A percentile compares a stretch with the other conserved stretches of the same genome.
Evolutionary conservation across 2,888 invertebrate genomes (phyloP).

Genomic region (Sinohyriopsis cumingii): DNA sequence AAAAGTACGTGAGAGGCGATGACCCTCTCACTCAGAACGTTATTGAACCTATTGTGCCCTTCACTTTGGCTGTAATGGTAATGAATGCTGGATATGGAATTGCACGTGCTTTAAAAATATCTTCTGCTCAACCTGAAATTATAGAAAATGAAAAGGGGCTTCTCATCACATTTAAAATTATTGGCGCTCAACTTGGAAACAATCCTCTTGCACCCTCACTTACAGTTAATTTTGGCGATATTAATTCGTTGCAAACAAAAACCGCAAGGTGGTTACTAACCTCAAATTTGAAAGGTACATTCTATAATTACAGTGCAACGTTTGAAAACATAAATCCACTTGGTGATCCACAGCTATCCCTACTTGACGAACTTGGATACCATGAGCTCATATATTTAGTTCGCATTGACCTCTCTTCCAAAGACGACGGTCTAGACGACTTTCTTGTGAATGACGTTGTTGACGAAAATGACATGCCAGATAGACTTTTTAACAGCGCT

Average conservation of each 20-base stretch:
- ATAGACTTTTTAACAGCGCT: conserved; percentile 35
- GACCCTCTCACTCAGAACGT: conserved; percentile 44
- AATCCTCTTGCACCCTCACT: conserved; percentile 39
- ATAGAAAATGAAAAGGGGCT: conserved; percentile 58
- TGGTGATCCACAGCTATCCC: conserved; percentile 49
- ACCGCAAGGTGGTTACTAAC: conserved; percentile 46
- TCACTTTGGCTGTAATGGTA: conserved; percentile 45
- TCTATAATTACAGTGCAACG: conserved; percentile 51
- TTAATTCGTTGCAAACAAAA: conserved; percentile 38
- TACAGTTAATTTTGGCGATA: conserved; percentile 48
- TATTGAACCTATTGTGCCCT: conserved; percentile 46
- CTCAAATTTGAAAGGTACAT: conserved; percentile 45
- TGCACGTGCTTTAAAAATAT: conserved; percentile 42
- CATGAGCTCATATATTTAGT: conserved; percentile 47
- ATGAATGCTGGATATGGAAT: conserved; percentile 45
- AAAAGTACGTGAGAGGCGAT: conserved; percentile 51
- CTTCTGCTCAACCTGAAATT: conserved; percentile 56
- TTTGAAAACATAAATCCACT: conserved; percentile 54
- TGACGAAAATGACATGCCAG: conserved; percentile 35
- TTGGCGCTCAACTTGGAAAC: conserved; percentile 37
- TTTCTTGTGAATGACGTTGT: conserved; percentile 44
- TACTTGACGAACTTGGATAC: conserved; percentile 37
- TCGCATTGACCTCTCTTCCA: conserved; percentile 22
- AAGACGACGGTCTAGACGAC: conserved; percentile 36
- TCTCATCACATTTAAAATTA: conserved; percentile 46